A percentile compares a stretch with the other conserved stretches of the same genome.
Conservation (phyloP, 2,888 invertebrate genomes). For the Zygothrica quintamaculata region DNA sequence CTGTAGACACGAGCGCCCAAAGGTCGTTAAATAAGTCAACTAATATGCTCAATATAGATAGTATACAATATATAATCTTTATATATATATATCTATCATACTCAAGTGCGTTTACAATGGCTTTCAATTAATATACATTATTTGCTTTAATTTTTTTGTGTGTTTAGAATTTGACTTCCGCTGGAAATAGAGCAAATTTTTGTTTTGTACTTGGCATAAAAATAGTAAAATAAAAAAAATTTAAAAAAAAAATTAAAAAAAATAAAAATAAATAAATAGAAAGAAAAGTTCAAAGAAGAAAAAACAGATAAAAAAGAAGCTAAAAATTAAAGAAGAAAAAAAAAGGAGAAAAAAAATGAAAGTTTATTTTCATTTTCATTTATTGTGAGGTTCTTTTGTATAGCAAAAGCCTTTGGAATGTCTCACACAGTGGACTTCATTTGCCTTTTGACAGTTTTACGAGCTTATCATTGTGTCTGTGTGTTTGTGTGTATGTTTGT, state of each 20-base stretch:
- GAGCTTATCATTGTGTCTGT: slow-evolving; percentile 33
- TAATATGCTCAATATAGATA: no score
- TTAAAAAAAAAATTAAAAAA: no score
- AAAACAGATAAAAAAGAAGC: neutral
- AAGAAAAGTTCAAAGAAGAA: slow-evolving; percentile 20
- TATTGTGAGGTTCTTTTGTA: slow-evolving; percentile 39
- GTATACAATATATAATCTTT: neutral
- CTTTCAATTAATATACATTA: slow-evolving; percentile 33
- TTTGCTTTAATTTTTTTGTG: slow-evolving; percentile 29
- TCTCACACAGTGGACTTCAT: slow-evolving; percentile 3
- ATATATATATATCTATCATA: slow-evolving; percentile 1
- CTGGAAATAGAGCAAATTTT: slow-evolving; percentile 12
- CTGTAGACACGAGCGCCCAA: slow-evolving; percentile 11
- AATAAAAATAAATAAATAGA: slow-evolving; percentile 34
- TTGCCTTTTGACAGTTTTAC: slow-evolving; percentile 42
- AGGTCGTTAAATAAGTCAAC: slow-evolving; percentile 7
- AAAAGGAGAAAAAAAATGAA: slow-evolving; percentile 34
- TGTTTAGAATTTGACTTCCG: slow-evolving; percentile 27
- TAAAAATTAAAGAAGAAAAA: slow-evolving; percentile 18
- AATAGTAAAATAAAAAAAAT: slow-evolving; percentile 8
- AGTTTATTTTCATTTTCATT: slow-evolving; percentile 45
- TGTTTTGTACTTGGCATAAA: neutral
- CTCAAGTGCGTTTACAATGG: slow-evolving; percentile 38
- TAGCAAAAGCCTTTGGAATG: slow-evolving; percentile 26
- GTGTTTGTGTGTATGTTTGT: neutral